Evolutionary conservation across 1,140 invertebrate species (phyloP).

Genomic region (Brachionus rotundiformis): DNA sequence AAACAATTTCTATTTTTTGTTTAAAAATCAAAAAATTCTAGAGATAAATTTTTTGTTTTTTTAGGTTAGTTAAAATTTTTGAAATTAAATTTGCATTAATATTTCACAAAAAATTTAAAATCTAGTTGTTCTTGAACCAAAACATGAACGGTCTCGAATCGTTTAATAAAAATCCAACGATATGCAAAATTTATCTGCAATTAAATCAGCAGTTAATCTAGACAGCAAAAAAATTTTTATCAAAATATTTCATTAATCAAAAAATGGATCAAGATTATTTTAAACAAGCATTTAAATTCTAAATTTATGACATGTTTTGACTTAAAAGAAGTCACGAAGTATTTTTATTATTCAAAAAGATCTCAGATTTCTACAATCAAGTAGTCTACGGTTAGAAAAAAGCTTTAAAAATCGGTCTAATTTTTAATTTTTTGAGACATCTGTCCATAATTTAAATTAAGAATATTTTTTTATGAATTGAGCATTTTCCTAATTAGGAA

Average conservation of each 20-base stretch:
- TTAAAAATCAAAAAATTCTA: too few relatives aligned
- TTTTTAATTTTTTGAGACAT: background rate
- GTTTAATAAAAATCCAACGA: background rate
- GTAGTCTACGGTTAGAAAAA: background rate
- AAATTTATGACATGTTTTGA: background rate
- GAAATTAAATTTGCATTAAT: background rate
- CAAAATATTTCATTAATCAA: background rate
- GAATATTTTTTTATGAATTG: background rate
- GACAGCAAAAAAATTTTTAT: background rate
- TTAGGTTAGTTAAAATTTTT: background rate
- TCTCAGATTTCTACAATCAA: background rate
- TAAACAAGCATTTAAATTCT: background rate
- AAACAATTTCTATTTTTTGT: too few relatives aligned
- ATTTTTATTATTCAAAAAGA: background rate
- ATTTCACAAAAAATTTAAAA: constrained; percentile 7
- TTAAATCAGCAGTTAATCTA: constrained; percentile 10
- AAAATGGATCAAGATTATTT: background rate
- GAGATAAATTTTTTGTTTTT: too few relatives aligned
- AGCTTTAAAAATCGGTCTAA: background rate
- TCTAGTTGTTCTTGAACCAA: constrained; percentile 7
- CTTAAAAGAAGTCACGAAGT: background rate
- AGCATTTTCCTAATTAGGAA: background rate
- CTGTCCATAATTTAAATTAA: background rate
- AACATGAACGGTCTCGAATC: background rate
- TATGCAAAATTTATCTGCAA: background rate